These are phyloP conservation scores for Patella depressa DNA, from an alignment of 2,888 invertebrate species.

Conservation along the genomic window DNA sequence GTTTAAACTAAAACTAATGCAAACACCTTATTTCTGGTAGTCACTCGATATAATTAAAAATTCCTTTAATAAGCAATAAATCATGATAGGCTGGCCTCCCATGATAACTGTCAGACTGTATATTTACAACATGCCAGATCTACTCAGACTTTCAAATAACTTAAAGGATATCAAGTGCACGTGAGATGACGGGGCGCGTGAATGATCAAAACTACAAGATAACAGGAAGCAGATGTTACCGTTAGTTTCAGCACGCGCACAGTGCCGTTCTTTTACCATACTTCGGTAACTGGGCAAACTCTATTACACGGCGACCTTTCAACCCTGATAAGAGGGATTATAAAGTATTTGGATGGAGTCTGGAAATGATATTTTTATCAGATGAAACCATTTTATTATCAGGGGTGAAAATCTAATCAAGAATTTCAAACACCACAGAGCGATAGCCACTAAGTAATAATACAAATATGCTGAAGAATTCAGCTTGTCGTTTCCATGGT, in stretches of 20 bases:
- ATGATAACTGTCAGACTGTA: too few species aligned
- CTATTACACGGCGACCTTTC: not conserved
- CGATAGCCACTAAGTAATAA: too few species aligned
- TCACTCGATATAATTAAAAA: too few species aligned
- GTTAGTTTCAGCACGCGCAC: not conserved
- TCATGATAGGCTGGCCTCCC: too few species aligned
- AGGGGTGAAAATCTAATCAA: slow-evolving; percentile 1
- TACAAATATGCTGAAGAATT: too few species aligned
- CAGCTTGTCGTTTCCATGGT: not conserved
- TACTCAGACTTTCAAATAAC: too few species aligned
- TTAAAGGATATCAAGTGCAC: too few species aligned
- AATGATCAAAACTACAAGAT: not conserved
- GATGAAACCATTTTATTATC: not conserved
- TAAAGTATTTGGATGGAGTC: not conserved
- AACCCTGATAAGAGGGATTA: not conserved
- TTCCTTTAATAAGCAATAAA: too few species aligned
- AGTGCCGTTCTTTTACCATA: not conserved
- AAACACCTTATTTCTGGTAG: too few species aligned
- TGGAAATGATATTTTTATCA: not conserved
- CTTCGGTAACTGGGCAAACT: not conserved
- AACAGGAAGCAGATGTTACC: not conserved
- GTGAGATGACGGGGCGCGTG: too few species aligned
- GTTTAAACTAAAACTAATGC: too few species aligned
- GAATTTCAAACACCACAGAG: not conserved
- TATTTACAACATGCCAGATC: too few species aligned